phyloP scores from a whole-genome alignment of 1,140 invertebrate genomes.

The Thaumatotibia leucotreta region DNA sequence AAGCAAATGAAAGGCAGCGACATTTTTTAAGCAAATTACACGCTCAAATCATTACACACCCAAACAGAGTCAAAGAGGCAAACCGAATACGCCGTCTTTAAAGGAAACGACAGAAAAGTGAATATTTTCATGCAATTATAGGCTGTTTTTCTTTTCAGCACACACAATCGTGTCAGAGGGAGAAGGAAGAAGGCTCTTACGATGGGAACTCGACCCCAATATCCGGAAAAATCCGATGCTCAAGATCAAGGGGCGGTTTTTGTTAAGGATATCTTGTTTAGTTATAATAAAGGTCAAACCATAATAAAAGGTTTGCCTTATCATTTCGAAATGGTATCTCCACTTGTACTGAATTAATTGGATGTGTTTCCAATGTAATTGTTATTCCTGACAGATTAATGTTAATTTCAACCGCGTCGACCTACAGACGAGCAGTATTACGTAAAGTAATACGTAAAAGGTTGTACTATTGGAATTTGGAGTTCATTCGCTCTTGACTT shows the following conservation, averaged over 20 bases:
- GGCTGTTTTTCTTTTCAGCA: not conserved
- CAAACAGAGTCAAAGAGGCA: conserved; percentile 73
- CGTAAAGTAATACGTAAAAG: not conserved
- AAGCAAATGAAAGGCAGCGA: conserved; percentile 34
- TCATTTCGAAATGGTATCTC: not conserved
- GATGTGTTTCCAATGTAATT: not conserved
- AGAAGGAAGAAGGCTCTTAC: conserved; percentile 37
- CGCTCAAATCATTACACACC: conserved; percentile 71
- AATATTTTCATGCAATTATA: not conserved
- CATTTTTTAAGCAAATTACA: conserved; percentile 69
- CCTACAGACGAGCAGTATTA: not conserved
- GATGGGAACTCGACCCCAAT: conserved; percentile 35
- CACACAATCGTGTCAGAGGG: conserved; percentile 19
- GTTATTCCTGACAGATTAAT: not conserved
- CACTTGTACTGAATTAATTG: not conserved
- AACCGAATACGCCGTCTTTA: conserved; percentile 37
- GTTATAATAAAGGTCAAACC: not conserved
- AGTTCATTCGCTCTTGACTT: not conserved
- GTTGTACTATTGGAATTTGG: not conserved
- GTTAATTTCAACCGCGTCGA: not conserved
- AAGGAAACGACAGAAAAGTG: not conserved
- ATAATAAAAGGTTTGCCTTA: not conserved
- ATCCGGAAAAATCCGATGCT: conserved; percentile 1
- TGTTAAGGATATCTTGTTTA: not conserved
- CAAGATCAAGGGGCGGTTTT: conserved; percentile 3